phyloP scores from a whole-genome alignment of 2,797 vertebrate genomes.

The Chelmon rostratus region DNA sequence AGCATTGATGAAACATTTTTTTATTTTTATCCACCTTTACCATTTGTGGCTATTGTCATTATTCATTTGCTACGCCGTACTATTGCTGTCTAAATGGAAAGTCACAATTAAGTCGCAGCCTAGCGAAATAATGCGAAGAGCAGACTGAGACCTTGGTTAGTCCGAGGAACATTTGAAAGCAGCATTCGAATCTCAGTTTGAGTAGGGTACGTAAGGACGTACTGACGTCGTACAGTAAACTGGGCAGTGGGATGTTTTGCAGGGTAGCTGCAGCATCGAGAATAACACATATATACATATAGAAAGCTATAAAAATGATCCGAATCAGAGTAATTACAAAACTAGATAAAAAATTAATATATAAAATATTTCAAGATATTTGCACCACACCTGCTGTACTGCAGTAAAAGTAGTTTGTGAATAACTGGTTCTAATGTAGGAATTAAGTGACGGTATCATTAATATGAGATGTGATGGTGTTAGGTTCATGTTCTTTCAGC shows the following conservation, averaged over 20 bases:
- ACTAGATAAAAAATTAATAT: not conserved
- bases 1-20: too few relatives aligned
- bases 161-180: constrained; percentile 57
- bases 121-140: not conserved
- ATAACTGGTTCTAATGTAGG: not conserved
- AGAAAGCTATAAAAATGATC: too few relatives aligned
- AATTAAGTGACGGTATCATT: not conserved
- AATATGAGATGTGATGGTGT: not conserved
- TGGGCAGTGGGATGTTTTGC: constrained; percentile 26
- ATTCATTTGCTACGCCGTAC: accelerated
- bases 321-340: too few relatives aligned
- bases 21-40: not conserved
- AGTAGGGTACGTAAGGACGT: constrained; percentile 60
- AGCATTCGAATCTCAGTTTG: constrained; percentile 37
- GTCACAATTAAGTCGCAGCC: not conserved
- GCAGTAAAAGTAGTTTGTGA: not conserved
- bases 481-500: not conserved
- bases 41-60: not conserved
- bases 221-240: constrained; percentile 46
- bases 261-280: not conserved
- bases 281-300: accelerated
- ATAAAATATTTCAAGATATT: not conserved
- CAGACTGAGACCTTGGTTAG: accelerated
- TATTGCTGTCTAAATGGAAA: not conserved
- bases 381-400: not conserved